These are phyloP conservation scores for Heliconius sara DNA, from an alignment of 2,888 invertebrate genomes.

Conservation along the genomic window DNA sequence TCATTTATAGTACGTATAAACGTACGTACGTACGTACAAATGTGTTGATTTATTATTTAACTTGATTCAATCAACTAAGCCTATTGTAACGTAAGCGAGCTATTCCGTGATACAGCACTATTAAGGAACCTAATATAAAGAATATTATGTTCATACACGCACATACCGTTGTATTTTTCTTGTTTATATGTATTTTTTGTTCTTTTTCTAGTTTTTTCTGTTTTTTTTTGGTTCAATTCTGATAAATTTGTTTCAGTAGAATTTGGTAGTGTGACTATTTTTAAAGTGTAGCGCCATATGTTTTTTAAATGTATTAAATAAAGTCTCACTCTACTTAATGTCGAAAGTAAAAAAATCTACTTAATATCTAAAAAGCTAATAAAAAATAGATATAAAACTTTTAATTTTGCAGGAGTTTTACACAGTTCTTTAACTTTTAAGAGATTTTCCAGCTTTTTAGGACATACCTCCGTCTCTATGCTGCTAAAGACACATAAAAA, in stretches of 20 bases:
- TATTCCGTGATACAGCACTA: constrained; percentile 38
- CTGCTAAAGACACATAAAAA: neutral
- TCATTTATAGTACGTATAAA: neutral
- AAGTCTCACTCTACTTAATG: no score
- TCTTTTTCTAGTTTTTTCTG: no score
- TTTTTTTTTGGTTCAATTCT: no score
- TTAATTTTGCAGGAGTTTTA: neutral
- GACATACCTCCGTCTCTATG: neutral
- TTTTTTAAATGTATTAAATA: no score
- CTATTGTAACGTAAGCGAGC: constrained; percentile 40
- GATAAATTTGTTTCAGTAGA: no score
- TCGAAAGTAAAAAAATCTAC: no score
- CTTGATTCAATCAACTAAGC: constrained; percentile 29
- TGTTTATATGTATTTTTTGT: neutral
- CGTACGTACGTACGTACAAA: neutral
- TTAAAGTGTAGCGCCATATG: no score
- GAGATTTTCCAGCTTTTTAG: neutral
- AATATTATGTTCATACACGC: constrained; percentile 11
- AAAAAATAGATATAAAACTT: no score
- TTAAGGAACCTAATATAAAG: constrained; percentile 10
- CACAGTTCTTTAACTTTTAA: neutral
- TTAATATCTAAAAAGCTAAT: no score
- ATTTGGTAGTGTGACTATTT: no score
- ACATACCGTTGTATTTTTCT: neutral
- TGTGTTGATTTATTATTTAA: constrained; percentile 20